phyloP scores from a whole-genome alignment of 1,140 invertebrate species.

The Mya arenaria region DNA sequence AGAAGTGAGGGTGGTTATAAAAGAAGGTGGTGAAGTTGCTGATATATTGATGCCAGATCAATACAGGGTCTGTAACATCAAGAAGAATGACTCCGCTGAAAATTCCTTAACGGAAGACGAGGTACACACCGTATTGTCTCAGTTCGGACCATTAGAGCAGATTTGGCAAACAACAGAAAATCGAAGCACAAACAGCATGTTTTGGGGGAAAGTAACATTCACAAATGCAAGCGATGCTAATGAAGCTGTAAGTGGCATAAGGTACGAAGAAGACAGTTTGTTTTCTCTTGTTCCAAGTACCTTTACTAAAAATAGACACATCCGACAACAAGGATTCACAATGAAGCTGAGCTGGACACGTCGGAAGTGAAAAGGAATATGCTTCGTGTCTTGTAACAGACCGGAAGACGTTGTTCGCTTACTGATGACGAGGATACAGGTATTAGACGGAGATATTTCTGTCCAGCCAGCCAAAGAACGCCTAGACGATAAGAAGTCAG shows the following conservation, averaged over 20 bases:
- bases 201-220: constrained; percentile 69
- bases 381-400: constrained; percentile 48
- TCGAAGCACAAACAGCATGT: constrained; percentile 13
- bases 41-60: constrained; percentile 60
- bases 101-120: constrained; percentile 15
- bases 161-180: constrained; percentile 25
- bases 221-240: constrained; percentile 54
- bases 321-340: constrained; percentile 54
- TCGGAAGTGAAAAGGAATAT: constrained; percentile 59
- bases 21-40: constrained; percentile 42
- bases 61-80: constrained; percentile 58
- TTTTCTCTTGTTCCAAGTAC: constrained; percentile 2
- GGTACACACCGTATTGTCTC: not conserved
- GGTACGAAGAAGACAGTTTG: constrained; percentile 8
- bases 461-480: not conserved
- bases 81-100: not conserved
- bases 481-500: too few relatives aligned
- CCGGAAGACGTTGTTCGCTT: constrained; percentile 21
- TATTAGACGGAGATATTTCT: not conserved
- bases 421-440: not conserved
- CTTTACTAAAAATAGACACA: not conserved
- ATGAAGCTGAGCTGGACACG: constrained; percentile 67
- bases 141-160: constrained; percentile 9
- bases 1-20: constrained; percentile 47
- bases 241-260: constrained; percentile 50